phyloP scores from a whole-genome alignment of 2,113 vertebrate genomes.

The Plecturocebus donacophilus region DNA sequence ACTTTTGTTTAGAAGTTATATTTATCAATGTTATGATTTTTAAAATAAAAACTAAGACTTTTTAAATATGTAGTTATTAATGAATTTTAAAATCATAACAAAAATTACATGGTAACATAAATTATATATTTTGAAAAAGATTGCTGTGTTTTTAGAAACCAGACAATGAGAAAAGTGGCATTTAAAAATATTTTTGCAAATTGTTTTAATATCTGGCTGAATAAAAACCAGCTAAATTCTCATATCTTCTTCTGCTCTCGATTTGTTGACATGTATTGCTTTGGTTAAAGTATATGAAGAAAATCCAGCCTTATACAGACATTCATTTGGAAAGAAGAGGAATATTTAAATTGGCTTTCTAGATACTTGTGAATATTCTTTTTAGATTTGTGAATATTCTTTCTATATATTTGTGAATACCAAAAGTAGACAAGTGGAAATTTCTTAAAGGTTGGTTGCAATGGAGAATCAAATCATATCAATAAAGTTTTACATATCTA shows the following conservation, averaged over 20 bases:
- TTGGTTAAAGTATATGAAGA: background rate
- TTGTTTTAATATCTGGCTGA: background rate
- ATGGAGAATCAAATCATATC: background rate
- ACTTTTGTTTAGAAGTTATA: background rate
- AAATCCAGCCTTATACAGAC: background rate
- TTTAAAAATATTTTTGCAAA: conserved; percentile 2
- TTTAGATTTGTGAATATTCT: conserved; percentile 3
- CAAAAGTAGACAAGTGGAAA: background rate
- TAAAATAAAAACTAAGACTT: conserved; percentile 33
- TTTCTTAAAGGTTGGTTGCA: background rate
- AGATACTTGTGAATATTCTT: conserved; percentile 9
- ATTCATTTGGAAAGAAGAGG: background rate
- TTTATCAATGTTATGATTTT: background rate
- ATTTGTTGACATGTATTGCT: background rate
- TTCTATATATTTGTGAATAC: background rate
- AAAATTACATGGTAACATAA: background rate
- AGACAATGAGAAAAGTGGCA: background rate
- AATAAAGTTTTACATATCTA: background rate
- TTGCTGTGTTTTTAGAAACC: background rate
- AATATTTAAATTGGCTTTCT: background rate
- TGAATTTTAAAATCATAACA: background rate
- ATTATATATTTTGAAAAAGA: background rate
- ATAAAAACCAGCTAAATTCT: background rate
- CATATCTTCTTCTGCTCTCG: background rate
- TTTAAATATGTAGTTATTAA: background rate